Base-by-base conservation (phyloP, 1,140 invertebrate genomes). In the Macrobrachium nipponense region DNA sequence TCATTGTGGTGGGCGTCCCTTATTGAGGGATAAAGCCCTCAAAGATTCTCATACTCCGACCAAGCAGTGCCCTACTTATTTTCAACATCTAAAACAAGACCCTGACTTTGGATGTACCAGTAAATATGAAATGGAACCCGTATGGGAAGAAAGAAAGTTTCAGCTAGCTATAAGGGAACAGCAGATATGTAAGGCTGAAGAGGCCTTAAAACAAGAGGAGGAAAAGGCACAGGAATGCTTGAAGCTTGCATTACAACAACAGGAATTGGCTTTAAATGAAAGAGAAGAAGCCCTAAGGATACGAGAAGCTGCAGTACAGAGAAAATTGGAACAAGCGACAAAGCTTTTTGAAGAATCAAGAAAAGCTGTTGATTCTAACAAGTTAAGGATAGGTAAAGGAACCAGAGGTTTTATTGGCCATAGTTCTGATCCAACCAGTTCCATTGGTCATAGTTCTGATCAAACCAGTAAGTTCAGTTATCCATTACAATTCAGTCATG, bases 141-240 rank as follows among this genome's bases (percentile, higher is more conserved):
- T 44, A 36, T 36, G 36, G 18, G 14, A 60, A 10, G 61, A 43
- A 64, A 11, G 58, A 80, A 17, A 20, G 36, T 18, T 43, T 23
- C 66, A 86, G 70, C 68, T 86, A 72, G 84, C 84, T 12, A 68
- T 61, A 5, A 72, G 44, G 72, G 76, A 59, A 51, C 64, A 86
- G 36, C 51, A 86, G 60, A 66, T 86, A 44, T 58, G 78, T 20
- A 51, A 78, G 62, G 84, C 78, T 15, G 84, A 86, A 61, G 84
- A 68, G 23, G 62, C 70, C 62, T 77, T 86, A 20, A 72, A 86
- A 36, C 84, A 80, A 59, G 77, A 86, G 61, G 84, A 86, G 60
- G 84, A 86, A 58, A 78, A 86, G 14, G 84, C 84, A 12, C 84
- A 86, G 60, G 62, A 86, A 44, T 70, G 77, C 23, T 73, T 68